Evolutionary conservation across 2,888 invertebrate species (phyloP).

Genomic region (Papilio elwesi): DNA sequence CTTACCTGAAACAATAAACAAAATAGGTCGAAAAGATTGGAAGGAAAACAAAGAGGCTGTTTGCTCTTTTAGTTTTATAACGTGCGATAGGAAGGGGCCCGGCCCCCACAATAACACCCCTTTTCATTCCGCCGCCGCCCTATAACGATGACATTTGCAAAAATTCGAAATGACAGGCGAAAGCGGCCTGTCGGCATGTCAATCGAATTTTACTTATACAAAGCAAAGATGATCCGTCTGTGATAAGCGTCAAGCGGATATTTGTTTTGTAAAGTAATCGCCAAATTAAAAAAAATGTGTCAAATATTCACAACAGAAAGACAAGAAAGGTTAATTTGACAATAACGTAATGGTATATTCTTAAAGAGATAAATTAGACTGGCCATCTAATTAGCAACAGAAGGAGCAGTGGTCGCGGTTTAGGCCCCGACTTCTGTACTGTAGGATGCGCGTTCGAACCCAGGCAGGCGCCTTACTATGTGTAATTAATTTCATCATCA

Average conservation of each 20-base stretch:
- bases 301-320: not conserved
- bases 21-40: slow-evolving; percentile 38
- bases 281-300: too few relatives aligned
- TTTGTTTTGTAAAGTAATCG: not conserved
- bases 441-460: too few relatives aligned
- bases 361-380: too few relatives aligned
- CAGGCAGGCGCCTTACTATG: too few relatives aligned
- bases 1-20: slow-evolving; percentile 41
- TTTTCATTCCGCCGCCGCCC: slow-evolving; percentile 43
- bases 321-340: not conserved
- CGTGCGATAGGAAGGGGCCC: slow-evolving; percentile 19
- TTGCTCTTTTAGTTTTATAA: slow-evolving; percentile 38
- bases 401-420: too few relatives aligned
- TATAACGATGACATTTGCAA: slow-evolving; percentile 66
- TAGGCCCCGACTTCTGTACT: too few relatives aligned
- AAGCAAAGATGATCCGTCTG: slow-evolving; percentile 47
- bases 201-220: slow-evolving; percentile 71
- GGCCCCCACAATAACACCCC: slow-evolving; percentile 42
- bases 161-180: slow-evolving; percentile 69
- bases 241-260: slow-evolving; percentile 35
- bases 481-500: too few relatives aligned
- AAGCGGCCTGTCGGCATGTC: slow-evolving; percentile 67
- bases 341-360: slow-evolving; percentile 12
- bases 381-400: too few relatives aligned
- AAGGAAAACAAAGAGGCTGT: slow-evolving; percentile 33